Conservation (phyloP, 2,113 vertebrate species). For the Sturnus vulgaris region DNA sequence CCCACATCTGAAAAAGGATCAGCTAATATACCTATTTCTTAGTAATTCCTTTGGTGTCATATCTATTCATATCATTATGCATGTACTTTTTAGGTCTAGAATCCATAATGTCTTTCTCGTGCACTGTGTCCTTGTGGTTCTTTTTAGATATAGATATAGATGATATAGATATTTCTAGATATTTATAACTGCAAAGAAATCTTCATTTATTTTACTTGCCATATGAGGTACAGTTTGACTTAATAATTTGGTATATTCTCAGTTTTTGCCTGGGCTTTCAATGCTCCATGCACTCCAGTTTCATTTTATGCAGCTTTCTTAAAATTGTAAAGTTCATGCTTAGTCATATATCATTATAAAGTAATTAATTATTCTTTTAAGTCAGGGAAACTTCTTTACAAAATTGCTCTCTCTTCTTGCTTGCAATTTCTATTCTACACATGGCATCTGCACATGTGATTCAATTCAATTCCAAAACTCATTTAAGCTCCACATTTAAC, state of each 20-base stretch:
- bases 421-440: background rate
- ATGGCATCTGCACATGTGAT: background rate
- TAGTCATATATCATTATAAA: background rate
- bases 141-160: background rate
- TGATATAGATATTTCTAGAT: background rate
- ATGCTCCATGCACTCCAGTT: background rate
- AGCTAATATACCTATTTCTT: background rate
- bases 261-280: background rate
- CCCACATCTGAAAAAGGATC: background rate
- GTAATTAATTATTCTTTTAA: background rate
- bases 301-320: background rate
- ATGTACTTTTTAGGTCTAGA: background rate
- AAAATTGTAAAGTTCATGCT: background rate
- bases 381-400: background rate
- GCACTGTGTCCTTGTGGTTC: rapidly evolving
- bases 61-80: background rate
- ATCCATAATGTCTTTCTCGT: background rate
- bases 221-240: background rate
- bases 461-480: background rate
- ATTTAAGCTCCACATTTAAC: background rate
- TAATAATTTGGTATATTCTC: background rate
- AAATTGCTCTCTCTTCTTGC: background rate
- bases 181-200: background rate
- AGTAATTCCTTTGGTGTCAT: rapidly evolving
- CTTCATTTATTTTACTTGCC: background rate